A percentile compares a stretch with the other conserved stretches of the same genome.
Evolutionary conservation across 2,113 vertebrate genomes (phyloP).

Genomic region (Pollimyrus isidori): DNA sequence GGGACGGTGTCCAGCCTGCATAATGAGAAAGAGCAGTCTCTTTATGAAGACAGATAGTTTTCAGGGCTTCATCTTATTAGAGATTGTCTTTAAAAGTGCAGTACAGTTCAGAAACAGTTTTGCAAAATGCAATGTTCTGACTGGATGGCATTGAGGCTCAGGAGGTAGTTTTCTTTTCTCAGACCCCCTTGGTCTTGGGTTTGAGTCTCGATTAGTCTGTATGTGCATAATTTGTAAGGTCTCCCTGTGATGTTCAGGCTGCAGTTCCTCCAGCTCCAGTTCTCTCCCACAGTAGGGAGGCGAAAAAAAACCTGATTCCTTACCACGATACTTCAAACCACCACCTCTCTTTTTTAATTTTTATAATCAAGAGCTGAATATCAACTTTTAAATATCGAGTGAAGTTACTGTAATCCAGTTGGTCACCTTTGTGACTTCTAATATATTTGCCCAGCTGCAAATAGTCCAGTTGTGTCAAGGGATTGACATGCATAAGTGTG

Average conservation of each 20-base stretch:
- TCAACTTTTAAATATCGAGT: background rate
- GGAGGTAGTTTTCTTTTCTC: background rate
- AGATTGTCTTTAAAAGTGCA: background rate
- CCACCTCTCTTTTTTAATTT: background rate
- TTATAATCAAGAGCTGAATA: background rate
- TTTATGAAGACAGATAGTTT: background rate
- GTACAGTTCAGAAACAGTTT: background rate
- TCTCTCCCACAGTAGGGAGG: too few species aligned
- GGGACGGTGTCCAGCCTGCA: constrained; percentile 70
- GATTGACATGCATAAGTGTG: too few species aligned
- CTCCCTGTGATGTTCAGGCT: too few species aligned
- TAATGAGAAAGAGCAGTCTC: background rate
- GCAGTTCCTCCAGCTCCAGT: too few species aligned
- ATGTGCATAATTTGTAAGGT: background rate
- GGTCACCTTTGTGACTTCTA: too few species aligned
- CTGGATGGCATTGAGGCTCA: background rate
- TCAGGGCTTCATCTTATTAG: background rate
- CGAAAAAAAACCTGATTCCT: background rate
- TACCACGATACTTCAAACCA: background rate
- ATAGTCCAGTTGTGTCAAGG: too few species aligned
- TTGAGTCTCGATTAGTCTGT: background rate
- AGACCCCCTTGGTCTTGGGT: background rate
- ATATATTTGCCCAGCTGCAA: too few species aligned
- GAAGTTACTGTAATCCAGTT: too few species aligned
- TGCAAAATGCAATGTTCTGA: background rate